A percentile compares a stretch with the other conserved stretches of the same genome.
phyloP scores from a whole-genome alignment of 2,797 vertebrate species.

The Dromococcyx pavoninus region DNA sequence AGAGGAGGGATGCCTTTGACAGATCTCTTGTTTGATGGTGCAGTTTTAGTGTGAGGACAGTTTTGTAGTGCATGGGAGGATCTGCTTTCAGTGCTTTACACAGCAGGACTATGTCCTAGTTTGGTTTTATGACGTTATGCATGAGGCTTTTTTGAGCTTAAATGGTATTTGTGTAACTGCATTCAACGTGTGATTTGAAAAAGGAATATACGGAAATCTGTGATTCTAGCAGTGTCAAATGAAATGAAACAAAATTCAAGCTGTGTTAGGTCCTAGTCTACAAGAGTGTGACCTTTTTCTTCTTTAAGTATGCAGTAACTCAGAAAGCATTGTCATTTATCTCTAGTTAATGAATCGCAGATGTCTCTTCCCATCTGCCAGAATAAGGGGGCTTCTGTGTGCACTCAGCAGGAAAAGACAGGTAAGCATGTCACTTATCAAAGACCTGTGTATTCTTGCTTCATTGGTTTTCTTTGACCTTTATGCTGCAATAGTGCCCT shows the following conservation, averaged over 20 bases:
- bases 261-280: neutral
- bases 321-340: neutral
- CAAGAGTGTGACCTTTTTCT: neutral
- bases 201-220: neutral
- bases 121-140: neutral
- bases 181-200: neutral
- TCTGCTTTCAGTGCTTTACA: accelerated
- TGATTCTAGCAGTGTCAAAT: neutral
- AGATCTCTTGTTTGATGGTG: accelerated
- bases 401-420: neutral
- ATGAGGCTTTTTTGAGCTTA: neutral
- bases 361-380: neutral
- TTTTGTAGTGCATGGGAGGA: neutral
- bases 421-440: neutral
- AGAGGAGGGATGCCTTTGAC: accelerated
- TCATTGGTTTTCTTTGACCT: neutral
- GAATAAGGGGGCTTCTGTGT: neutral
- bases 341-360: neutral
- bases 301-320: neutral
- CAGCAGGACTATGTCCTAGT: no score
- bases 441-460: neutral
- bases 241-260: neutral
- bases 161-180: neutral
- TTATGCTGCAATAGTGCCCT: neutral
- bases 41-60: neutral